Evolutionary conservation across 2,113 vertebrate genomes (phyloP).

Genomic region (Desmodus rotundus): DNA sequence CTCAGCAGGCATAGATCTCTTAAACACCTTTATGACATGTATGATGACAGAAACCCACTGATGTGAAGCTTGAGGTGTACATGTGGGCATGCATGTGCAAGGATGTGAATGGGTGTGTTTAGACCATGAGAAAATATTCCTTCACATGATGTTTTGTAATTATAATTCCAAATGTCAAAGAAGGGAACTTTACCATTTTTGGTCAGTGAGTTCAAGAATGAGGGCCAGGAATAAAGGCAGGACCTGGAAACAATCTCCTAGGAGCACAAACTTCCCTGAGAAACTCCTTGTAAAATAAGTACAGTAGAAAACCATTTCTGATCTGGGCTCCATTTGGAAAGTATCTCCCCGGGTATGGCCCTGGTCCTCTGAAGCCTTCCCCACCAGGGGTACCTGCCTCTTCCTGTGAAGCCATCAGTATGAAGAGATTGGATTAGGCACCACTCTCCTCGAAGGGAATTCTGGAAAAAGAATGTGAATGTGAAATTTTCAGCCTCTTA

Average conservation of each 20-base stretch:
- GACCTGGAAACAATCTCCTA: accelerated
- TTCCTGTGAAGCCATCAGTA: background rate
- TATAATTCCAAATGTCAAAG: background rate
- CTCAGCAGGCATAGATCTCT: background rate
- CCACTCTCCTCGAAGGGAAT: background rate
- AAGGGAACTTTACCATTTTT: background rate
- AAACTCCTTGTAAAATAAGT: background rate
- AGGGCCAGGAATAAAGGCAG: background rate
- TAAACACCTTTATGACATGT: background rate
- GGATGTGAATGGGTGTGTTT: background rate
- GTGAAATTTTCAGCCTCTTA: background rate
- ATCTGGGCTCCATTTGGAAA: accelerated
- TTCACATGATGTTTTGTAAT: background rate
- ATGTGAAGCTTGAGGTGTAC: background rate
- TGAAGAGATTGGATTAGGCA: accelerated
- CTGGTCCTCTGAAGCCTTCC: background rate
- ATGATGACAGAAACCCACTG: background rate
- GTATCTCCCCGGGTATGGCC: accelerated
- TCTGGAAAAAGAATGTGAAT: background rate
- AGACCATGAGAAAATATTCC: background rate
- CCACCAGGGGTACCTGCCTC: accelerated
- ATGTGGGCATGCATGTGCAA: background rate
- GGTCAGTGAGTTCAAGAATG: background rate
- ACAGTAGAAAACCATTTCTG: accelerated
- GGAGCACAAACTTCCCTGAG: no score